phyloP scores from a whole-genome alignment of 2,113 vertebrate species.

The Tragulus kanchil region DNA sequence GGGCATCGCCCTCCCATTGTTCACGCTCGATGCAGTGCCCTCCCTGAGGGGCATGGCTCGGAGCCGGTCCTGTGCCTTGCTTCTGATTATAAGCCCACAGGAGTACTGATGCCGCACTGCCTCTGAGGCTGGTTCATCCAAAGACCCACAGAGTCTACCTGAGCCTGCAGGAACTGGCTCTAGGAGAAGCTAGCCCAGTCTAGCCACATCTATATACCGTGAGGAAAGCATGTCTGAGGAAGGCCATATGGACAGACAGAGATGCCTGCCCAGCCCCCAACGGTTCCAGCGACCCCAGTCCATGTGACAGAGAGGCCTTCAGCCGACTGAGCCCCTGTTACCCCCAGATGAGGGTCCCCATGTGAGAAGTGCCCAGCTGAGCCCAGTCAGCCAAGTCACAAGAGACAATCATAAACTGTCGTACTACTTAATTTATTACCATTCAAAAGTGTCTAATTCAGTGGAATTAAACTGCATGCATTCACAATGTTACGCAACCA shows the following conservation, averaged over 20 bases:
- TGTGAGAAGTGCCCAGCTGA: neutral
- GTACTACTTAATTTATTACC: neutral
- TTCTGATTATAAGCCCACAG: neutral
- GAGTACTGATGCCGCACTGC: neutral
- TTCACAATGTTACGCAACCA: neutral
- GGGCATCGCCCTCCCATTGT: neutral
- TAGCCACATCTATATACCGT: too few species aligned
- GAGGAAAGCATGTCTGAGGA: neutral
- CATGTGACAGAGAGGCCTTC: neutral
- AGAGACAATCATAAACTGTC: neutral
- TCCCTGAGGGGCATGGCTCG: neutral
- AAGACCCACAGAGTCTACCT: neutral
- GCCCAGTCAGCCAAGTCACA: neutral
- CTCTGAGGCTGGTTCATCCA: neutral
- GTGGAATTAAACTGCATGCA: neutral
- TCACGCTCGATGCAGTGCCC: rapidly evolving
- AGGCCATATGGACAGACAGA: neutral
- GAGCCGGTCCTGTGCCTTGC: neutral
- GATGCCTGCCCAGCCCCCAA: rapidly evolving
- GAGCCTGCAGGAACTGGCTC: neutral
- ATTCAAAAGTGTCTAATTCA: neutral
- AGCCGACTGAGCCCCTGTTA: neutral
- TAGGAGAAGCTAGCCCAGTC: neutral
- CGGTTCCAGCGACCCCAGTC: neutral
- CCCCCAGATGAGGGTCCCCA: neutral